Evolutionary conservation across 2,888 invertebrate genomes (phyloP), one percentile per base, ranked within the genome.

Genomic region (Leptothorax acervorum): DNA sequence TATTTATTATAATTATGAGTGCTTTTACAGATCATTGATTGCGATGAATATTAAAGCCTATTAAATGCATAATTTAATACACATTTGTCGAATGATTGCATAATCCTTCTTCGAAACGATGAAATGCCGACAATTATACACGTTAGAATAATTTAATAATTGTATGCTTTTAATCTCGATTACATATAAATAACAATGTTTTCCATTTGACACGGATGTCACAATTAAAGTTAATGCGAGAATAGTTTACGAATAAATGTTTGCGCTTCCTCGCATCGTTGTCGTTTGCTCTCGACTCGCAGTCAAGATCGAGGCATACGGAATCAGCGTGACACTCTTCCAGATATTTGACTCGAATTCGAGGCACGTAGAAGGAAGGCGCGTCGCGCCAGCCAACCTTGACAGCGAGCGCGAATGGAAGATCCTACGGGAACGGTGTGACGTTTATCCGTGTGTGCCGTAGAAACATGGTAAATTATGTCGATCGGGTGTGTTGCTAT

Each of bases 391-490:
- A 75, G 85, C 78, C 83, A 90, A 89, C 88, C 88, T 88, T 89
- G 89, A 89, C 88, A 87, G 85, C 57, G 62, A 63, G 60, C 81
- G 70, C 76, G 62, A 51, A 75, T 81, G 74, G 82, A 78, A 85
- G 86, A 87, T 82, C 86, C 86, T 79, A 35, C 79, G 89, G 84
- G 90, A 88, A 85, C 78, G 82, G 74, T 51, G 86, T 87, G 87
- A 90, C 91, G 85, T 89, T 90, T 89, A 89, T 91, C 89, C 86
- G 45, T 63, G 71, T 71, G 86, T 79, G 88, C 75, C 85, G 51
- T 53, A 85, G 86, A 88, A 88, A 90, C 87, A 89, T 85, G 82
- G 87, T 89, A 88, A 90, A 89, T 88, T 87, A 89, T 88, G 87
- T 85, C 85, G 86, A 71, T 78, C 81, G 86, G 74, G 57, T 62